Evolutionary conservation across 2,113 vertebrate species (phyloP).

Genomic region (Corythornis cristatus): DNA sequence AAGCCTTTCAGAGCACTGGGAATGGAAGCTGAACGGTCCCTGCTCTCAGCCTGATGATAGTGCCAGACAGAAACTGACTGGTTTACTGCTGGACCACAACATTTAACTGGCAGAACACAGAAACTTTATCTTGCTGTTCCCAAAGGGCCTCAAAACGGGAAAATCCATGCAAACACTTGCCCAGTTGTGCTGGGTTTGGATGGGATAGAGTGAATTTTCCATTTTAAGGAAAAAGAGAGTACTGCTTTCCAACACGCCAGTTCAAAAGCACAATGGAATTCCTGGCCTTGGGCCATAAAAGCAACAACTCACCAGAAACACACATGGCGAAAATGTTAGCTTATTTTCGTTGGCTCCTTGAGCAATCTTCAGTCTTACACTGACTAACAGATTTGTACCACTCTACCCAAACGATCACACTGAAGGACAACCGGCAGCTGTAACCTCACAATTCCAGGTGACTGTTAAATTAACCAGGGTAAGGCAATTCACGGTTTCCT

Average conservation of each 20-base stretch:
- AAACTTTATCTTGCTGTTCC: neutral
- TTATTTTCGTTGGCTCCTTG: neutral
- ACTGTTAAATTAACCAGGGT: accelerated
- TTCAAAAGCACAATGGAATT: neutral
- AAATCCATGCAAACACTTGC: neutral
- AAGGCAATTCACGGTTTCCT: neutral
- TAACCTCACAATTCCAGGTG: neutral
- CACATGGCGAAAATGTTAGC: neutral
- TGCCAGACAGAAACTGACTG: neutral
- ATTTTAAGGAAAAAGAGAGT: neutral
- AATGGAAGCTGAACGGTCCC: accelerated
- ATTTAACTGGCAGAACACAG: accelerated
- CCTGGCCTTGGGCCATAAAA: neutral
- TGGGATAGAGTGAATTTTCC: neutral
- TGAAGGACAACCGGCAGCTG: neutral
- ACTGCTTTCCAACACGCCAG: neutral
- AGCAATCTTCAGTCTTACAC: neutral
- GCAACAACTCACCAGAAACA: neutral
- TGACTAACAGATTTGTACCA: accelerated
- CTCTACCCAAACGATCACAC: neutral
- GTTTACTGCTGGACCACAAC: neutral
- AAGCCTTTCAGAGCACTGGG: neutral
- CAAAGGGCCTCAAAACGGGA: no score
- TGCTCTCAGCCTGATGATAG: neutral
- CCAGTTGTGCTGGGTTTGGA: neutral